Evolutionary conservation across 92 coral and sea anemone species (phyloP).

Genomic region (Actinostola sp.): DNA sequence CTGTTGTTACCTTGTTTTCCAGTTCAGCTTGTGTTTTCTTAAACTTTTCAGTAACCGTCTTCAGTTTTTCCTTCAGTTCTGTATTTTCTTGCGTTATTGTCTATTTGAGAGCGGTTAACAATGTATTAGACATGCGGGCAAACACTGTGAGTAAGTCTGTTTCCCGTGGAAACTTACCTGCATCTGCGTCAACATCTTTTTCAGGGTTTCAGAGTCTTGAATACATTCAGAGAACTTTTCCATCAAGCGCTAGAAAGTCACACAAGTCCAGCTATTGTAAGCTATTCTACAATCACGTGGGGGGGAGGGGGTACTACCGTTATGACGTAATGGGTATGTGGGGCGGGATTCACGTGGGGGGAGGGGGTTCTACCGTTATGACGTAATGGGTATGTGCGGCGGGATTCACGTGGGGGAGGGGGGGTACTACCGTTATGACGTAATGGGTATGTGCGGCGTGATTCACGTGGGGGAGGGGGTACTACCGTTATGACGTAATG

Average conservation of each 20-base stretch:
- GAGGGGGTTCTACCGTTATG: no score
- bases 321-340: no score
- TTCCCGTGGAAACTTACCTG: slow-evolving; percentile 44
- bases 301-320: no score
- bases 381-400: no score
- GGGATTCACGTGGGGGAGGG: no score
- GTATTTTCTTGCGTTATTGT: slow-evolving; percentile 65
- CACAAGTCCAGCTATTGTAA: not conserved
- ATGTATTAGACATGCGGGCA: not conserved
- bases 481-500: no score
- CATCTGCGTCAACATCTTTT: slow-evolving; percentile 69
- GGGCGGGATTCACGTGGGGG: no score
- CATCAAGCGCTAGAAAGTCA: slow-evolving; percentile 65
- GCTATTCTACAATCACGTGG: no score
- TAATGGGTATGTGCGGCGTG: no score
- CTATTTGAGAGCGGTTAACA: slow-evolving; percentile 26
- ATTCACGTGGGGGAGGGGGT: no score
- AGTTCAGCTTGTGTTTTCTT: slow-evolving; percentile 83
- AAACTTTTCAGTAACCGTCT: slow-evolving; percentile 63
- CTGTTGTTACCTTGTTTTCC: slow-evolving; percentile 88
- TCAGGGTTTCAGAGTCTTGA: slow-evolving; percentile 89
- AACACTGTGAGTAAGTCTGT: no score
- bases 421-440: no score
- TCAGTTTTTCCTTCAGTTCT: slow-evolving; percentile 67
- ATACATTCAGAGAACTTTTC: slow-evolving; percentile 86